Evolutionary conservation across 64 coral and sea anemone genomes (phyloP).

Genomic region (Montipora capricornis): DNA sequence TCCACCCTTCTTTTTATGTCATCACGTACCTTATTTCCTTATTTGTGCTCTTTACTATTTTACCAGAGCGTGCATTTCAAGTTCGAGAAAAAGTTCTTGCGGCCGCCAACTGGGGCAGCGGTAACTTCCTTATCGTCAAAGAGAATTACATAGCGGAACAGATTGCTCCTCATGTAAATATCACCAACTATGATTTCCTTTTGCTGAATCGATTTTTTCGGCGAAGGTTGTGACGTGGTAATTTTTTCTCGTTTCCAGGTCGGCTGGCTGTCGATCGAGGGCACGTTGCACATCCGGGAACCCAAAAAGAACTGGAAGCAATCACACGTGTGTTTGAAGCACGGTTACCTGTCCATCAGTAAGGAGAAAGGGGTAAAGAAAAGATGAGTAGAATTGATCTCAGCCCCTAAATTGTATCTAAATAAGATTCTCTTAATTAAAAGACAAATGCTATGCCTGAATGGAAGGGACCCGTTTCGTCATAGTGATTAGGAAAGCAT

Average conservation of each 20-base stretch:
- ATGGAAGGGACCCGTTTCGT: too few species aligned
- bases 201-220: not conserved
- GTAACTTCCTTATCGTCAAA: conserved; percentile 67
- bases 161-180: conserved; percentile 63
- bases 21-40: not conserved
- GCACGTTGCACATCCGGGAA: conserved; percentile 59
- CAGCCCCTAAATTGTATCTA: too few species aligned
- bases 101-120: conserved; percentile 44
- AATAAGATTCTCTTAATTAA: too few species aligned
- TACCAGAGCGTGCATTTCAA: conserved; percentile 68
- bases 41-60: not conserved
- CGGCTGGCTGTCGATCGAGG: conserved; percentile 51
- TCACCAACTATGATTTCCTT: not conserved
- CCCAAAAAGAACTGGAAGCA: conserved; percentile 71
- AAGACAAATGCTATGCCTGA: too few species aligned
- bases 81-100: conserved; percentile 69
- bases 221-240: not conserved
- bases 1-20: not conserved
- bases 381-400: not conserved
- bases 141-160: conserved; percentile 69
- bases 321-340: conserved; percentile 50
- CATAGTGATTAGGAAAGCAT: too few species aligned
- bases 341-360: conserved; percentile 62
- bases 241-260: conserved; percentile 9
- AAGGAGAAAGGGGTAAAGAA: conserved; percentile 41